Base-by-base conservation (phyloP, 2,888 invertebrate genomes). In the Tipula lateralis region DNA sequence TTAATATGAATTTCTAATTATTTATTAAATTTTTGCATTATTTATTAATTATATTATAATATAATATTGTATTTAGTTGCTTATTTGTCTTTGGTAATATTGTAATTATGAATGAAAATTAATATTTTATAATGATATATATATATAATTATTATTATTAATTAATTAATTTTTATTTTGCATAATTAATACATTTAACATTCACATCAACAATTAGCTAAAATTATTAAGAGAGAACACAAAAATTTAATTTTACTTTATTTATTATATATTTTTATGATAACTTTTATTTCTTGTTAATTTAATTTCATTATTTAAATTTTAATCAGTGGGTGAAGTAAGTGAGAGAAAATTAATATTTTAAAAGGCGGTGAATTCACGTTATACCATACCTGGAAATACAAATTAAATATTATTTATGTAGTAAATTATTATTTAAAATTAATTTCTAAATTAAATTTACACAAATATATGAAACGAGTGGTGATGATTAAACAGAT, bases 171-270 rank as follows among this genome's bases (percentile, higher is more conserved):
- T 16, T 82, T 30, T n/a, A n/a, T n/a, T 6, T 82, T 29, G 30
- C 4, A 30, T 82, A 82, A 82, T 82, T 16, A 66, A 66, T 66
- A 66, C 66, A 30, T 30, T 30, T 82, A 82, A 82, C 82, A 82
- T 82, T 30, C 30, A 82, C 82, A 82, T 82, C 82, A 82, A 82
- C 82, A 82, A 82, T 82, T 82, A 82, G 82, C 82, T 82, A 82
- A 82, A 82, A 30, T 82, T 30, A 30, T 66, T 66, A 82, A 82
- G 82, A 82, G 82, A 30, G 16, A 82, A 82, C 82, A 82, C 82
- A 82, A 82, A 82, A 82, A 82, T n/a, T 81, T 80, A 29, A 30
- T 81, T 9, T 81, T 82, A 32, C n/a, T 82, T 82, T 82, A 32
- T 29, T 80, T 24, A 30, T 81, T 81, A 29, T 81, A 81, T 81